These are phyloP conservation scores for Margaritifera margaritifera DNA, from an alignment of 2,888 invertebrate genomes.

Conservation along the genomic window DNA sequence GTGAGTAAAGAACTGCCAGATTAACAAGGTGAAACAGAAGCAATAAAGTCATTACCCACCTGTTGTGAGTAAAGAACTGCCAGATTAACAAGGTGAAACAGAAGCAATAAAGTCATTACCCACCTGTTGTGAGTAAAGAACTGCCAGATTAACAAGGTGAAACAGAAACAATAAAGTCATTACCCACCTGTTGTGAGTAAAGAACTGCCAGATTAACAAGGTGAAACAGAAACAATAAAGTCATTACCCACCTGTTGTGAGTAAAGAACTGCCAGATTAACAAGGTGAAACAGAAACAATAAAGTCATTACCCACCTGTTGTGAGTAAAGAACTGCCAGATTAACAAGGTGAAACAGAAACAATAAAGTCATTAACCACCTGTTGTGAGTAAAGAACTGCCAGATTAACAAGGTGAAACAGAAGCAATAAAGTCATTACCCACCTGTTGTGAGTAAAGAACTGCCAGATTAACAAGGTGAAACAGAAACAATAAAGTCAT, in stretches of 20 bases:
- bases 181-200: conserved; percentile 68
- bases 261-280: conserved; percentile 70
- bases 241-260: conserved; percentile 66
- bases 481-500: neutral
- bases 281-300: too few species aligned
- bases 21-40: too few species aligned
- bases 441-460: conserved; percentile 71
- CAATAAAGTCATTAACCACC: conserved; percentile 43
- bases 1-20: conserved; percentile 70
- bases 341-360: too few species aligned
- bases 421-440: conserved; percentile 6
- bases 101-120: conserved; percentile 6
- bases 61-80: conserved; percentile 71
- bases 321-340: conserved; percentile 70
- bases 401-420: conserved; percentile 70
- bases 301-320: conserved; percentile 58
- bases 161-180: neutral
- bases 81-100: conserved; percentile 70
- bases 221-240: too few species aligned
- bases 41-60: conserved; percentile 43
- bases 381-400: conserved; percentile 71
- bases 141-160: conserved; percentile 71
- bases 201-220: conserved; percentile 71
- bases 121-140: conserved; percentile 71
- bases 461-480: conserved; percentile 71